Evolutionary conservation across 2,888 invertebrate species (phyloP), one percentile per base, ranked within the genome.

Genomic region (Galerucella nymphaeae): DNA sequence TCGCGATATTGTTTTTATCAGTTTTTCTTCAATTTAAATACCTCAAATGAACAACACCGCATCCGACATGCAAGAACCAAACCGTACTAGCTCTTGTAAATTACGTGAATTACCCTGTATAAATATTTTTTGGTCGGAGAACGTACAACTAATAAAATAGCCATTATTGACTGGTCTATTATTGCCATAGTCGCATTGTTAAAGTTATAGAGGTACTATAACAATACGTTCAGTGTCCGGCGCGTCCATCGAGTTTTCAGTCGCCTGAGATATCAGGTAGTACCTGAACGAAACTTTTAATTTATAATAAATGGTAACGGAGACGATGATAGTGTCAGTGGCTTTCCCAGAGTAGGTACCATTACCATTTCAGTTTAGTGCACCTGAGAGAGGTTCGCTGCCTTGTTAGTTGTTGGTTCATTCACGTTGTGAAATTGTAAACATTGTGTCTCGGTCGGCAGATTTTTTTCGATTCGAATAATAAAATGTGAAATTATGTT

Each of bases 351-450:
- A 3, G 4, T 42, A 63, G 61, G 61, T 63, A 64, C 64, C 50
- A 66, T 57, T 63, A 70, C 55, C 70, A 70, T 70, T 70, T 64
- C 45, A 62, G 70, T 70, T 57, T 64, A 64, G 70, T 61, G 57
- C 63, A 69, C 69, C 62, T 48, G 62, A 70, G 59, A 45, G 8
- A 45, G 8, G 61, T 62, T 42, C 16, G 61, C 18, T 23, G n/a
- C n/a, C n/a, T n/a, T n/a, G n/a, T n/a, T n/a, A n/a, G n/a, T n/a
- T 48, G 59, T 48, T 41, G 38, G 62, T 69, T 59, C 59, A 45
- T 62, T 61, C 63, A 57, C 64, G 42, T 64, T 63, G 70, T 70
- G 70, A 70, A 70, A 70, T 70, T 61, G 55, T 61, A 41, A 62
- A 68, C 59, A 62, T 70, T 42, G 63, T 57, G 63, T 63, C 63